Evolutionary conservation across 2,113 vertebrate genomes (phyloP), one percentile per base, ranked within the genome.

Genomic region (Syngnathus floridae): DNA sequence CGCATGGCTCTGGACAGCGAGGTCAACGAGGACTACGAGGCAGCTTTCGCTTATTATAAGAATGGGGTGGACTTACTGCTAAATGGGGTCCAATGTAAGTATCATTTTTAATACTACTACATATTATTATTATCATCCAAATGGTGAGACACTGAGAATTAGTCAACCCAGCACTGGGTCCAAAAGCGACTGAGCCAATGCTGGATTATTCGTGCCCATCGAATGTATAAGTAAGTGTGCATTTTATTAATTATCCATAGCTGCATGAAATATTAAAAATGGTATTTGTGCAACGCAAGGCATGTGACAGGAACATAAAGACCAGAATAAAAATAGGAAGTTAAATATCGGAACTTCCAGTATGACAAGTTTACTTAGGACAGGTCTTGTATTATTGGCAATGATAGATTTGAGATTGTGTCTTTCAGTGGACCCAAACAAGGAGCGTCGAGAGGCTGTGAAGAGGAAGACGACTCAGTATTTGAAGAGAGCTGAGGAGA

Each of bases 1-100:
- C 94, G 85, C 62, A 92, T 97, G 92, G 96, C 96, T 0, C 88
- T 98, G 88, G 97, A 99, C 88, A 88, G 94, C 0, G 97, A 98
- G 36, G 94, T 95, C 66, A 95, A 92, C 5, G 97, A 98, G 79
- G 95, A 98, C 86, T 99, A 99, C 0, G 93, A 99, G 78, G 97
- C 96, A 1, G 94, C 97, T 56, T 99, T 99, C 89, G 96, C 93
- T 81, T 95, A 98, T 88, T 99, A 99, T 78, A 95, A 99, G 90
- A 98, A 98, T 0, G 93, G 97, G 0, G 95, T 98, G 78, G 97
- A 97, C 13, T 83, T 98, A 65, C 92, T 99, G 75, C 92, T 99
- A 19, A 94, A 92, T 1, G 96, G 97, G 2, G 91, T 98, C 59
- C 95, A 97, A 31, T 62, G 87, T 89, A 72, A 85, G 87, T 64